Conservation (phyloP, 2,888 invertebrate genomes). For the Craniophora ligustri region DNA sequence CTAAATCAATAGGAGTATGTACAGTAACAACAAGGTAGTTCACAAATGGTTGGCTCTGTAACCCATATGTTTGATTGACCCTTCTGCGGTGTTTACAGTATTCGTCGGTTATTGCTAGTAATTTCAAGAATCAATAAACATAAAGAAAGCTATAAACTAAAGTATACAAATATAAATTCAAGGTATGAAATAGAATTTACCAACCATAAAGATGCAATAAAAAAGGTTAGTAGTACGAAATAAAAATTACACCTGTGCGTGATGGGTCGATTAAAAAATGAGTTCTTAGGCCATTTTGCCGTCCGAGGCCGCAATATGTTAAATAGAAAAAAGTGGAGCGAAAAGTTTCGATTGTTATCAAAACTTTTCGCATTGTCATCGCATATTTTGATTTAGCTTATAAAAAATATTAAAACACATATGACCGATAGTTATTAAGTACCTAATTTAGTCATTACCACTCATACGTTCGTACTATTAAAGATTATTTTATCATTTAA, state of each 20-base stretch:
- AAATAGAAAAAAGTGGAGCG: too few relatives aligned
- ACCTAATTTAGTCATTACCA: too few relatives aligned
- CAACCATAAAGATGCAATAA: constrained; percentile 3
- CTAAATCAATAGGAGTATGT: neutral
- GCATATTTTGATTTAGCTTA: too few relatives aligned
- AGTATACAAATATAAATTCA: constrained; percentile 12
- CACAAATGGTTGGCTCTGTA: neutral
- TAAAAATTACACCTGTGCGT: neutral
- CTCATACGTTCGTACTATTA: too few relatives aligned
- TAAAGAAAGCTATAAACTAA: neutral
- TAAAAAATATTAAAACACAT: too few relatives aligned
- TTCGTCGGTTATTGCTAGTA: constrained; percentile 5
- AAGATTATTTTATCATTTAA: too few relatives aligned
- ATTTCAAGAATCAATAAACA: constrained; percentile 12
- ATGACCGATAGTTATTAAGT: too few relatives aligned
- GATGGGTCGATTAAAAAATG: neutral
- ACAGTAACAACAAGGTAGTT: constrained; percentile 1
- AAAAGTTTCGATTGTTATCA: too few relatives aligned
- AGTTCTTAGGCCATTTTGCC: too few relatives aligned
- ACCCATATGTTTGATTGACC: constrained; percentile 17
- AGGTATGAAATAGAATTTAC: constrained; percentile 8
- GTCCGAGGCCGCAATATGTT: too few relatives aligned
- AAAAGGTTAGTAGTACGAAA: neutral
- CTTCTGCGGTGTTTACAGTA: constrained; percentile 16
- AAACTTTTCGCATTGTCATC: too few relatives aligned